Base-by-base conservation (phyloP, 2,888 invertebrate genomes). In the Polietes domitor region DNA sequence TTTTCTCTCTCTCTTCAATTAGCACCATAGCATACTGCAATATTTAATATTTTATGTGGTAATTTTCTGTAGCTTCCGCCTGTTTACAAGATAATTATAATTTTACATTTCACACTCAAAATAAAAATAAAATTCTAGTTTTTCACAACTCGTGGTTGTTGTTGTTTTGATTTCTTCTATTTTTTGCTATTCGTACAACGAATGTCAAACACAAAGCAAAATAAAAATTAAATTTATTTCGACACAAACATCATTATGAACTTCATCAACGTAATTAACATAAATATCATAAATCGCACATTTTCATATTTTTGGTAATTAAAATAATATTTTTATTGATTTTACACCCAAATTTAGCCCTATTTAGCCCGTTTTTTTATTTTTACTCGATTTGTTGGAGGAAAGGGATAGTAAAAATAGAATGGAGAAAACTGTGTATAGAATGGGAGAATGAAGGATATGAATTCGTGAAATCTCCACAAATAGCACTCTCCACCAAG, bases 131-230 rank as follows among this genome's bases (percentile, higher is more conserved):
- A 61, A 58, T 74, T 63, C 15, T 75, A 17, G n/a, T 47, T 50
- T 32, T 21, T 50, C 32, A 32, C 32, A 32, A 3, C 32, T 32
- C 17, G 15, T 6, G 41, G 55, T 58, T 43, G 19, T n/a, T n/a
- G n/a, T n/a, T n/a, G n/a, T n/a, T n/a, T n/a, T n/a, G n/a, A n/a
- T 32, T 32, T 32, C 32, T n/a, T 9, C 24, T n/a, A 63, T 50
- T 50, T 24, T 32, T 32, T 15, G 9, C 5, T 68, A 0, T 65
- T 17, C 24, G 3, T 47, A 28, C 10, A 28, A 3, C 55, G 71
- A 83, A 83, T 83, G 80, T 83, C 82, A 83, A 73, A 50, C 63
- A 70, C 80, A 70, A 58, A 70, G 47, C 50, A 55, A 73, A 77
- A 79, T 9, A 75, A 50, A 10, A 32, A 76, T 70, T 65, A 43